These are phyloP conservation scores for Danio jaintianensis DNA, from an alignment of 2,797 vertebrate species.

Conservation along the genomic window DNA sequence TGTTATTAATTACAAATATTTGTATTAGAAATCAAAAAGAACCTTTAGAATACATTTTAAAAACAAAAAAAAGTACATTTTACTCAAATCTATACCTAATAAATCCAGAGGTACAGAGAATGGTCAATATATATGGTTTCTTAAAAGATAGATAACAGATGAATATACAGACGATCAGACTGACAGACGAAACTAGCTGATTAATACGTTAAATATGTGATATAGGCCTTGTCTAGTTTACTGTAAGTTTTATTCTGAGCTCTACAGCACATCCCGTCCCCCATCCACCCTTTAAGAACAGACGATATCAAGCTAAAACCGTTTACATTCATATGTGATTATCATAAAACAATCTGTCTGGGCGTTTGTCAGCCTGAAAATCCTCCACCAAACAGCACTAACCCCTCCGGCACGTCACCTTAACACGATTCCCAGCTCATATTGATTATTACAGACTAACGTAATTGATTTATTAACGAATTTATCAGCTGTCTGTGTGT, in stretches of 20 bases:
- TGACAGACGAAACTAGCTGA: not conserved
- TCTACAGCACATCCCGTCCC: not conserved
- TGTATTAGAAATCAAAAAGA: too few relatives aligned
- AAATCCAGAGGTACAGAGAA: too few relatives aligned
- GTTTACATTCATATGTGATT: not conserved
- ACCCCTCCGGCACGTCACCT: not conserved
- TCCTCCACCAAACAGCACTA: not conserved
- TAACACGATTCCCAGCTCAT: not conserved
- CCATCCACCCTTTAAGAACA: not conserved
- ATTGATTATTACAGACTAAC: not conserved
- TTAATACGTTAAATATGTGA: not conserved
- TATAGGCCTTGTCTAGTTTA: not conserved
- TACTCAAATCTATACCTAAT: too few relatives aligned
- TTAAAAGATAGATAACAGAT: too few relatives aligned
- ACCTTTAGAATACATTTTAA: too few relatives aligned
- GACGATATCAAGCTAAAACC: not conserved
- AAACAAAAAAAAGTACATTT: too few relatives aligned
- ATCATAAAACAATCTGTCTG: not conserved
- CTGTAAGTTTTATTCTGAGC: not conserved
- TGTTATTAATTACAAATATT: too few relatives aligned
- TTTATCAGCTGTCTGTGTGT: not conserved
- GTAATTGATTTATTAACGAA: not conserved
- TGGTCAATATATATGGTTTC: too few relatives aligned
- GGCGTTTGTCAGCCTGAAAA: constrained; percentile 24
- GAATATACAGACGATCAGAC: too few relatives aligned